Evolutionary conservation across 2,888 invertebrate species (phyloP), one percentile per base, ranked within the genome.

Genomic region (Rhagonycha fulva): DNA sequence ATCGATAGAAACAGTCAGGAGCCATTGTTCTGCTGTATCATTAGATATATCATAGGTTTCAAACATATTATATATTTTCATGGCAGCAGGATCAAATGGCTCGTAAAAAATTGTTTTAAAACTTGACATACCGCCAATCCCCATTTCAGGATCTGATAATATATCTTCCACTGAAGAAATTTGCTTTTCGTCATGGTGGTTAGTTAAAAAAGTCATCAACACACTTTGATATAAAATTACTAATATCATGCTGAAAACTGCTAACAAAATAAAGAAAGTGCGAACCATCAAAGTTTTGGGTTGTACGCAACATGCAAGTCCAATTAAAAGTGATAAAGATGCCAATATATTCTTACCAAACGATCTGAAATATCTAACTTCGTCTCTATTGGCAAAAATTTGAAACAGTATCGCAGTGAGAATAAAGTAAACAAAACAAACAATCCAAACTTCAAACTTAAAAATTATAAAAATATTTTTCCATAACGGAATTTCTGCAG

Each of bases 171-270:
- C 85, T 0, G 88, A 89, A 71, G 90, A 84, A 9, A 92, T 88
- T 86, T 92, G 92, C 79, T 90, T 86, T 77, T 91, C 88, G 75
- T 87, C 89, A 1, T 88, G 86, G 0, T 92, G 91, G 82, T 90
- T 88, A 10, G 90, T 89, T 66, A 92, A 87, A 0, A 91, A 90
- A 12, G 88, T 87, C 76, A 92, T 91, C 76, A 92, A 84, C 80
- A 91, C 90, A 0, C 92, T 91, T 78, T 91, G 90, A 76, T 92
- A 92, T 0, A 89, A 87, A 0, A 90, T 89, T 11, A 89, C 82
- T 77, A 91, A 86, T 78, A 91, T 87, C 30, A 91, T 84, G 28
- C 90, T 89, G 77, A 91, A 92, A 0, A 91, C 76, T 61, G 90
- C 89, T 0, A 92, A 83, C 26, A 89, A 87, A 2, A 90, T 84